phyloP scores from a whole-genome alignment of 2,888 invertebrate species.

The Leucoma salicis region DNA sequence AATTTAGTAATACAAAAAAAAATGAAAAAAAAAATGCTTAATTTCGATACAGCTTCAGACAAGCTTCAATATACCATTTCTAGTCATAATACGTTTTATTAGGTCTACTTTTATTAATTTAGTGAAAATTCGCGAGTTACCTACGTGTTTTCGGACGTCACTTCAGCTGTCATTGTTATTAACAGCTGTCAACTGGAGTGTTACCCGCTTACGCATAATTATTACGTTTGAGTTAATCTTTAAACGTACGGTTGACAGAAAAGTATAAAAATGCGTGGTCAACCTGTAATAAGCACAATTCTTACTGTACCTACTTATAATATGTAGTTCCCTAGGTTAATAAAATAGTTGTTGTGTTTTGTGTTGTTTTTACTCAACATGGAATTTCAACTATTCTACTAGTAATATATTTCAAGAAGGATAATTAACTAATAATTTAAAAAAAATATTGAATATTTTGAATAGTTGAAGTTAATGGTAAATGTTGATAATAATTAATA shows the following conservation, averaged over 20 bases:
- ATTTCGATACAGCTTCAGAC: slow-evolving; percentile 56
- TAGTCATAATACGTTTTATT: slow-evolving; percentile 64
- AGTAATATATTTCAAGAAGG: slow-evolving; percentile 39
- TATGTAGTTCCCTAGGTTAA: slow-evolving; percentile 63
- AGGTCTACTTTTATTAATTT: slow-evolving; percentile 63
- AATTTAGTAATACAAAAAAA: slow-evolving; percentile 35
- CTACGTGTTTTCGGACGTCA: slow-evolving; percentile 41
- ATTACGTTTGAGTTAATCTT: slow-evolving; percentile 42
- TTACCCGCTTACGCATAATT: slow-evolving; percentile 24
- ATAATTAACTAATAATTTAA: slow-evolving; percentile 28
- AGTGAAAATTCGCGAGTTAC: slow-evolving; percentile 69
- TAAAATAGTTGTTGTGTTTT: slow-evolving; percentile 71
- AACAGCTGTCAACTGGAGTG: slow-evolving; percentile 31
- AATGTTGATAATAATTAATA: slow-evolving; percentile 41
- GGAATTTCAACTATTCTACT: slow-evolving; percentile 62
- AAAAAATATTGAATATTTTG: slow-evolving; percentile 49
- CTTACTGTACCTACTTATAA: slow-evolving; percentile 44
- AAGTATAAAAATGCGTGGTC: slow-evolving; percentile 33
- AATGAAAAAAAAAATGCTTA: slow-evolving; percentile 33
- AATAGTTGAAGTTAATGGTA: slow-evolving; percentile 48
- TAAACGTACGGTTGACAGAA: slow-evolving; percentile 43
- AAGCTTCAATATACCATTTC: slow-evolving; percentile 68
- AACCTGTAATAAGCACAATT: slow-evolving; percentile 65
- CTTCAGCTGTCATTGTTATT: slow-evolving; percentile 22
- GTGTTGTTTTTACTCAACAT: slow-evolving; percentile 65